A percentile compares a stretch with the other conserved stretches of the same genome.
Evolutionary conservation across 2,113 vertebrate genomes (phyloP).

Genomic region (Oryzias curvinotus): DNA sequence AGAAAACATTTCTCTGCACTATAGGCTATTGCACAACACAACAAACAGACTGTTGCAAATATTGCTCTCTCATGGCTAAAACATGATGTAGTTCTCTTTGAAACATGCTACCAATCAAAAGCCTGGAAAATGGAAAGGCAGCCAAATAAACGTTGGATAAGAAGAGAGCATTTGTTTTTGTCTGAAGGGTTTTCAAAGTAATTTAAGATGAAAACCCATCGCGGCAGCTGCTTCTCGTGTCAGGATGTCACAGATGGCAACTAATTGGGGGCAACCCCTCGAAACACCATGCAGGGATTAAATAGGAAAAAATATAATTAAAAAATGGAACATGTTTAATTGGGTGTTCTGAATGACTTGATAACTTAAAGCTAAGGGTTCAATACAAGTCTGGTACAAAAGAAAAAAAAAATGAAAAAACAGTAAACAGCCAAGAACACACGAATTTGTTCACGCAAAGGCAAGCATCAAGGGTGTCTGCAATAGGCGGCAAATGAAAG

Average conservation of each 20-base stretch:
- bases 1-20: neutral
- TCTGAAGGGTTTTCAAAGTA: constrained; percentile 40
- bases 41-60: neutral
- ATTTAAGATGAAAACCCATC: constrained; percentile 59
- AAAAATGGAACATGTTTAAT: constrained; percentile 49
- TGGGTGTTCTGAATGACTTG: constrained; percentile 49
- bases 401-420: constrained; percentile 19
- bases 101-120: constrained; percentile 3
- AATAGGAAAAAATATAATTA: constrained; percentile 32
- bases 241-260: constrained; percentile 53
- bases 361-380: constrained; percentile 42
- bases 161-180: constrained; percentile 17
- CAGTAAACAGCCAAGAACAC: constrained; percentile 1
- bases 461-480: constrained; percentile 34
- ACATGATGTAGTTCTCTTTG: neutral
- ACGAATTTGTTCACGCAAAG: constrained; percentile 4
- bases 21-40: neutral
- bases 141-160: neutral
- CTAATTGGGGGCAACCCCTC: constrained; percentile 62
- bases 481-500: constrained; percentile 54
- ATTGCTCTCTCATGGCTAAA: constrained; percentile 5
- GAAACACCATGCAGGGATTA: constrained; percentile 39
- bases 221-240: constrained; percentile 24
- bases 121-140: neutral
- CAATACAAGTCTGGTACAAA: constrained; percentile 23